phyloP scores from a whole-genome alignment of 92 coral and sea anemone species.

The Isaurus tuberculatus region DNA sequence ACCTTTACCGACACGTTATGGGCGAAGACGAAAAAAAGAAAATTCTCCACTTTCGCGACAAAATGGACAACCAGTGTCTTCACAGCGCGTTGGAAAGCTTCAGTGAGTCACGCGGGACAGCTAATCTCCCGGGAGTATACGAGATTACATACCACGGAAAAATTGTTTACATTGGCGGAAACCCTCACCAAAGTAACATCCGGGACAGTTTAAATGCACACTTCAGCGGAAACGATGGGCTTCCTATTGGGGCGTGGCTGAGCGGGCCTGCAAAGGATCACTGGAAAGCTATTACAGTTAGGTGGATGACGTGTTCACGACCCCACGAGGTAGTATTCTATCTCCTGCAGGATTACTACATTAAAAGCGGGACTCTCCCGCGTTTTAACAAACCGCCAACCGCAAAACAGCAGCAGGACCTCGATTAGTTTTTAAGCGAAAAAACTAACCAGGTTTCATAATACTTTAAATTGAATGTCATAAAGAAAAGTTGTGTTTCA shows the following conservation, averaged over 20 bases:
- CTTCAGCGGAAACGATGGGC: constrained; percentile 90
- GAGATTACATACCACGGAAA: constrained; percentile 76
- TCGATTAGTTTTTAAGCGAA: background rate
- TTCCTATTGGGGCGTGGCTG: constrained; percentile 79
- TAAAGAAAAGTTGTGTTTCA: background rate
- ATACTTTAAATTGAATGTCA: background rate
- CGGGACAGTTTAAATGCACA: constrained; percentile 86
- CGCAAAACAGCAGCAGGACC: constrained; percentile 15
- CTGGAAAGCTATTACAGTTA: constrained; percentile 83
- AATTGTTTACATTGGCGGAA: constrained; percentile 89
- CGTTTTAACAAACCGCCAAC: constrained; percentile 76
- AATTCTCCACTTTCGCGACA: constrained; percentile 73
- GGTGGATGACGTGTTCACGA: constrained; percentile 80
- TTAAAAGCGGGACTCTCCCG: constrained; percentile 73
- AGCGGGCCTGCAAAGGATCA: constrained; percentile 81
- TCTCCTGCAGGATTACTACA: constrained; percentile 76
- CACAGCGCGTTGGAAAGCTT: constrained; percentile 82
- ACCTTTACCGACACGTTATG: constrained; percentile 75
- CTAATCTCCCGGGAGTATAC: constrained; percentile 85
- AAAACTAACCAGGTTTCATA: background rate
- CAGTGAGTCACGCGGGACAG: constrained; percentile 63
- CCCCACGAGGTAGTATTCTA: constrained; percentile 86
- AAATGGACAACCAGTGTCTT: constrained; percentile 72
- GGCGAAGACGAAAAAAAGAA: constrained; percentile 68
- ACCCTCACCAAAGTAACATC: constrained; percentile 72